A percentile compares a stretch with the other conserved stretches of the same genome.
These are phyloP conservation scores for Arctia plantaginis DNA, from an alignment of 2,888 invertebrate species.

Conservation along the genomic window DNA sequence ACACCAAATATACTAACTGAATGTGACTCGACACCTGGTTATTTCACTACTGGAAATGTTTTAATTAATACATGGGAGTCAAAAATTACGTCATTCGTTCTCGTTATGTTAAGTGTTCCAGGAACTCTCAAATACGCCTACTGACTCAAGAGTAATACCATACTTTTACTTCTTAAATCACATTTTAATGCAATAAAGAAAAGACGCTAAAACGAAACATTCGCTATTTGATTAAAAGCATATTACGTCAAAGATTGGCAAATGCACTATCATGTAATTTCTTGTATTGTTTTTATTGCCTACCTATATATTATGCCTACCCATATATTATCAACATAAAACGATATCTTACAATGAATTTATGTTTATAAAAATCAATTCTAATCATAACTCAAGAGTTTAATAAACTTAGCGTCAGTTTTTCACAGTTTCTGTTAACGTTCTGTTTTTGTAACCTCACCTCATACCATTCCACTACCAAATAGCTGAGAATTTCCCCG, in stretches of 20 bases:
- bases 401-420: too few species aligned
- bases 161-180: neutral
- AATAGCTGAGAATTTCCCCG: too few species aligned
- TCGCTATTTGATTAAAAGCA: neutral
- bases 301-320: too few species aligned
- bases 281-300: too few species aligned
- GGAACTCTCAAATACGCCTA: slow-evolving; percentile 27
- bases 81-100: slow-evolving; percentile 27
- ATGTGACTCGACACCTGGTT: slow-evolving; percentile 18
- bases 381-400: too few species aligned
- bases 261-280: neutral
- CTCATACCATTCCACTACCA: too few species aligned
- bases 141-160: slow-evolving; percentile 23
- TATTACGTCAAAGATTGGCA: neutral
- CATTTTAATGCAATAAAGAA: slow-evolving; percentile 2
- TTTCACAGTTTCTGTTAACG: too few species aligned
- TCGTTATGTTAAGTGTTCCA: slow-evolving; percentile 32
- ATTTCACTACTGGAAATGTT: slow-evolving; percentile 37
- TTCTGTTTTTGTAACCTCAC: too few species aligned
- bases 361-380: too few species aligned
- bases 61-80: slow-evolving; percentile 38
- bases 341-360: too few species aligned
- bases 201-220: neutral
- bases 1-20: neutral
- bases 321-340: too few species aligned